Evolutionary conservation across 1,140 invertebrate genomes (phyloP).

Genomic region (Cryptotermes secundus): DNA sequence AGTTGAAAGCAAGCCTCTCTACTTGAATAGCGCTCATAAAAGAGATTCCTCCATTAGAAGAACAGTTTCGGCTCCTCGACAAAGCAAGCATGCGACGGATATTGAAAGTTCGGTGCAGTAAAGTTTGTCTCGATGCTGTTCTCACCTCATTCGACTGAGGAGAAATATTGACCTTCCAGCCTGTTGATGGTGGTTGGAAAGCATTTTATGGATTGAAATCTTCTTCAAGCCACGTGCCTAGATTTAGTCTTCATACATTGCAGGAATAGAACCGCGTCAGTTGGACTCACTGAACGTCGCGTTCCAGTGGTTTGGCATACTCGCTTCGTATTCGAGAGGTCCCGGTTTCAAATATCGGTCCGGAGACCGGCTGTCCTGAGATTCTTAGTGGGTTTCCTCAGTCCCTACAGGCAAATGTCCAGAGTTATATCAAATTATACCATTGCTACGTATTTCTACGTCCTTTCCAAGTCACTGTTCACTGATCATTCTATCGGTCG

Average conservation of each 20-base stretch:
- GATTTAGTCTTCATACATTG: neutral
- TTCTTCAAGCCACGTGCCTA: neutral
- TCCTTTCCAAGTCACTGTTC: no score
- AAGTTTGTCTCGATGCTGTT: neutral
- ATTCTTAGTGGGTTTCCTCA: no score
- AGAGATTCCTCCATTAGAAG: neutral
- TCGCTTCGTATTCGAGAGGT: no score
- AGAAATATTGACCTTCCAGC: neutral
- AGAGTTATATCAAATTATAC: no score
- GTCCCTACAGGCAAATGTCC: no score
- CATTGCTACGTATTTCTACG: no score
- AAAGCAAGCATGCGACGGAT: neutral
- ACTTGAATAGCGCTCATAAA: constrained; percentile 12
- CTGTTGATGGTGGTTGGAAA: neutral
- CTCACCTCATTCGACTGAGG: neutral
- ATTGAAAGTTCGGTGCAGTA: neutral
- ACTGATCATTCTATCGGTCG: no score
- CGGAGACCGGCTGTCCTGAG: no score
- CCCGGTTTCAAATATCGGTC: no score
- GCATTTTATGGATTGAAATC: neutral
- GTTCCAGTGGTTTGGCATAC: no score
- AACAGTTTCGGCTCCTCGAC: constrained; percentile 3
- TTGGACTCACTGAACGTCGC: no score
- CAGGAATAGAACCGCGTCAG: neutral
- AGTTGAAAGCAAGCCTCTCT: neutral